Conservation (phyloP, 2,888 invertebrate species). For the Chrysina gloriosa region DNA sequence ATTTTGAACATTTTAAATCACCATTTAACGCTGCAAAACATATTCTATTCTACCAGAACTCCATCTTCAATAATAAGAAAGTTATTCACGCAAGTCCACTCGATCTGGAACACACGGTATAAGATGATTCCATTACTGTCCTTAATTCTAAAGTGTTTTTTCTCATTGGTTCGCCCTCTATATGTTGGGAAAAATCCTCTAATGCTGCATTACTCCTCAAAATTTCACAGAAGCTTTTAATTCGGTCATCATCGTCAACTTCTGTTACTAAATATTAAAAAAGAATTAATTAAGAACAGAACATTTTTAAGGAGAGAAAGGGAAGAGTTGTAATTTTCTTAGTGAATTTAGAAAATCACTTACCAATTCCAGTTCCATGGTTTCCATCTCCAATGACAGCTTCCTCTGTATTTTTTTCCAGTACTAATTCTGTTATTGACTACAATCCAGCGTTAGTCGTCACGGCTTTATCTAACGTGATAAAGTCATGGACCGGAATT, state of each 20-base stretch:
- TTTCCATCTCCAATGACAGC: background rate
- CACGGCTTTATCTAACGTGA: background rate
- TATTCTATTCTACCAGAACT: no score
- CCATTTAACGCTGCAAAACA: no score
- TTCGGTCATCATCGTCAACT: background rate
- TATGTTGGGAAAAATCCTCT: background rate
- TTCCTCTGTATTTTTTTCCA: background rate
- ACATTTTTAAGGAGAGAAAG: no score
- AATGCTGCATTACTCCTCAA: background rate
- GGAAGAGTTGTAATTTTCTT: no score
- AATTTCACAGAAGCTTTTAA: background rate
- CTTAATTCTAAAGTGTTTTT: background rate
- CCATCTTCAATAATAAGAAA: no score
- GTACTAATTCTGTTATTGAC: background rate
- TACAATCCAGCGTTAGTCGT: no score
- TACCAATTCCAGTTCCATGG: no score
- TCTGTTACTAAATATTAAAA: background rate
- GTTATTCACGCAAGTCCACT: no score
- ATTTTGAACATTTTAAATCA: no score
- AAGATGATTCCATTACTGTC: background rate
- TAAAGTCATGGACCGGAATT: background rate
- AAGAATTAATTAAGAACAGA: no score
- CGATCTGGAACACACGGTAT: no score
- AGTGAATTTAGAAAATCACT: background rate
- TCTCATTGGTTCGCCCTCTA: background rate